These are phyloP conservation scores for Pteropus alecto DNA, from an alignment of 2,113 vertebrate genomes.

Conservation along the genomic window DNA sequence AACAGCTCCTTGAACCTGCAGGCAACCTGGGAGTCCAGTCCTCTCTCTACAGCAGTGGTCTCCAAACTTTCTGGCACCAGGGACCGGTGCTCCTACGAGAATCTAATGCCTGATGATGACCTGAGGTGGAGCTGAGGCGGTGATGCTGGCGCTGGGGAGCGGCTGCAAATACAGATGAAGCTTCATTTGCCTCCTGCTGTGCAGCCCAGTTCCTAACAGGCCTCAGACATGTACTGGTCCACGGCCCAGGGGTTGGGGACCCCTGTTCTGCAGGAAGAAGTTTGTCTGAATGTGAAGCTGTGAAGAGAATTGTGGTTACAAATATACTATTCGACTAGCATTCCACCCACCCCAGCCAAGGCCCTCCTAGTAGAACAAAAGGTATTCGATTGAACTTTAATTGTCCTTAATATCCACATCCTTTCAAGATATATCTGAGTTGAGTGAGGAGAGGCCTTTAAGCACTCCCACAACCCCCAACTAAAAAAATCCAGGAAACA, in stretches of 20 bases:
- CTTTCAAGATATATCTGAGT: background rate
- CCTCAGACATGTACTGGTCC: too few species aligned
- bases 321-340: fast-evolving
- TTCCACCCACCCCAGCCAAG: background rate
- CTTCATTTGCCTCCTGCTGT: too few species aligned
- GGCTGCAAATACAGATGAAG: too few species aligned
- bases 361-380: background rate
- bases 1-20: background rate
- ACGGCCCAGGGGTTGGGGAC: too few species aligned
- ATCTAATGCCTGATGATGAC: too few species aligned
- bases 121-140: too few species aligned
- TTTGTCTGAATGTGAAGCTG: background rate
- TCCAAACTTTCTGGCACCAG: too few species aligned
- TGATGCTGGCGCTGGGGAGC: too few species aligned
- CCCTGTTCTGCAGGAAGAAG: background rate
- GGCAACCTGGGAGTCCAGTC: background rate
- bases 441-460: background rate
- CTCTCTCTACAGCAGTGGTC: background rate
- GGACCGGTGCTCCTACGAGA: too few species aligned
- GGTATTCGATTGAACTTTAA: background rate
- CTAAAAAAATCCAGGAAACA: background rate
- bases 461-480: fast-evolving
- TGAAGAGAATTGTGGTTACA: background rate
- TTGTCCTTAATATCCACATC: background rate
- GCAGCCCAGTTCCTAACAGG: too few species aligned